A percentile compares a stretch with the other conserved stretches of the same genome.
Conservation (phyloP, 2,797 vertebrate species). For the Acrocephalus scirpaceus region DNA sequence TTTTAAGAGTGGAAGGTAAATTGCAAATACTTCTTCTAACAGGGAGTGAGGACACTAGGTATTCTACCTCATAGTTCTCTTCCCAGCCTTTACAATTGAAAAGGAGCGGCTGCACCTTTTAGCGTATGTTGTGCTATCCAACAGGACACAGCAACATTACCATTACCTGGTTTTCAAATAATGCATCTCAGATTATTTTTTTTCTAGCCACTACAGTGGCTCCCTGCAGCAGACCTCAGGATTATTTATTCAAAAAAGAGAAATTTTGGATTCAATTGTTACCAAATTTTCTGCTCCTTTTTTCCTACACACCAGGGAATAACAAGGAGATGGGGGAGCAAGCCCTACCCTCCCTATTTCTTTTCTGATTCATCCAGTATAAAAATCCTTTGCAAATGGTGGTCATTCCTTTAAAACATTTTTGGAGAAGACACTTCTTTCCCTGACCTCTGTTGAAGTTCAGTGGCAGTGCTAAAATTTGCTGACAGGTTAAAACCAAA, state of each 20-base stretch:
- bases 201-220: background rate
- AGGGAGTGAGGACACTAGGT: background rate
- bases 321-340: background rate
- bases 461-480: background rate
- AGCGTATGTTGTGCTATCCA: background rate
- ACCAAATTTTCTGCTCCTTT: background rate
- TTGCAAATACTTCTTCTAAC: background rate
- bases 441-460: background rate
- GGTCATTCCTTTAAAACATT: background rate
- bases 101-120: background rate
- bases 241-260: background rate
- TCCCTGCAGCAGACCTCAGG: background rate
- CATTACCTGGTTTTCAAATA: background rate
- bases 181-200: background rate
- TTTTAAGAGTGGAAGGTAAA: background rate
- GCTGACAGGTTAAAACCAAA: background rate
- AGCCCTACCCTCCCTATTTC: background rate
- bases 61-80: background rate
- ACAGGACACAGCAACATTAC: background rate
- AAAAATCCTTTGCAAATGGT: background rate
- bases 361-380: background rate
- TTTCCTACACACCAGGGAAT: background rate
- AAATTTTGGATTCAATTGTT: background rate
- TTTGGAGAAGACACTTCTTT: background rate
- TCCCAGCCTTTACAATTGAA: background rate